Percentiles rank a stretch among this genome's conserved stretches.
Evolutionary conservation across 2,797 vertebrate genomes (phyloP).

Genomic region (Sorex maritimensis): DNA sequence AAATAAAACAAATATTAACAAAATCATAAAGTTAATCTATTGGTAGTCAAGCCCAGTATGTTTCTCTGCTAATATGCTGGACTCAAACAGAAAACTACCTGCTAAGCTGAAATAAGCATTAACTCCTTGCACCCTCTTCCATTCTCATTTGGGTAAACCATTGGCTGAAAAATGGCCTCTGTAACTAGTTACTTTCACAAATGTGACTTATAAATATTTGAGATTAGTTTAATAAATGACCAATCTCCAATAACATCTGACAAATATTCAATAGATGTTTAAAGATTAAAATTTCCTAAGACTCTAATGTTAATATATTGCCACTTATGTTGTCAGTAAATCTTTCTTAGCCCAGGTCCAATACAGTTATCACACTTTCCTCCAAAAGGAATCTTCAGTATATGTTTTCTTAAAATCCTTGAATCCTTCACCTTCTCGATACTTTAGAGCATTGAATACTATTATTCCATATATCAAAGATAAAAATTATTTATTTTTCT

Average conservation of each 20-base stretch:
- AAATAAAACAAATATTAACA: background rate
- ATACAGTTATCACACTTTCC: slow-evolving; percentile 36
- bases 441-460: slow-evolving; percentile 32
- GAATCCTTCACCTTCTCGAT: background rate
- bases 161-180: slow-evolving; percentile 65
- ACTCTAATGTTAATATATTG: slow-evolving; percentile 56
- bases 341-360: slow-evolving; percentile 60
- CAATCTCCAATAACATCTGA: slow-evolving; percentile 69
- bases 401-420: slow-evolving; percentile 44
- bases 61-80: slow-evolving; percentile 28
- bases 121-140: background rate
- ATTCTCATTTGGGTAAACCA: slow-evolving; percentile 56
- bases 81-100: slow-evolving; percentile 2
- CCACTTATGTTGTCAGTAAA: slow-evolving; percentile 68
- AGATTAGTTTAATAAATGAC: slow-evolving; percentile 14
- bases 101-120: slow-evolving; percentile 8
- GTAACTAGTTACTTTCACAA: slow-evolving; percentile 59
- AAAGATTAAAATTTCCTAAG: slow-evolving; percentile 73
- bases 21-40: background rate
- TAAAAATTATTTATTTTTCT: background rate
- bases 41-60: background rate
- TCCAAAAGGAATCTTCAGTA: background rate
- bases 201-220: slow-evolving; percentile 69
- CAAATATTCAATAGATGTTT: slow-evolving; percentile 62
- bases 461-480: slow-evolving; percentile 40